Base-by-base conservation (phyloP, 2,797 vertebrate genomes). In the Urocyon cinereoargenteus region DNA sequence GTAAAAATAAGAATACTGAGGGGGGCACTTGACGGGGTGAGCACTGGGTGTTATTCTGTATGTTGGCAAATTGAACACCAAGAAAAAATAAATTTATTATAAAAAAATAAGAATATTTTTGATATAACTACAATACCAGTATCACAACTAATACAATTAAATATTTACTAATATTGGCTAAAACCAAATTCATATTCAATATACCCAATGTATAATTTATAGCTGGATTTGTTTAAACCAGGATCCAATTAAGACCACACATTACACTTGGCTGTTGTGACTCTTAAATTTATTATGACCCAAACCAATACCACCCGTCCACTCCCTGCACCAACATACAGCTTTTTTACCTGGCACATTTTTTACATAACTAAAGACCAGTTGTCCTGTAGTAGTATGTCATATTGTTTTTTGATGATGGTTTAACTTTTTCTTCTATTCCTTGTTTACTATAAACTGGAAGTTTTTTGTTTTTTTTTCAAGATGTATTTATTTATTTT, bases 171-270 rank as follows among this genome's bases (percentile, higher is more conserved):
- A 86, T 79, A 91, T 62, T 90, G 6, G 77, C 90, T 91, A 73
- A 92, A 88, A 75, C 59, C 26, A 40, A 92, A 45, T 40, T 92
- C 49, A 72, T 49, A 78, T 0, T 66, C 53, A 96, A 64, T 26
- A 82, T 91, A 82, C 24, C 22, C n/a, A 86, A 36, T 28, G 51
- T 40, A 68, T 84, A 90, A 88, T 88, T 97, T 81, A 83, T 86
- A 82, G 51, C 45, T 94, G 36, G 26, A 7, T 90, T 97, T 90
- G 59, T 93, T 84, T 93, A 93, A 91, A 68, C 55, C 19, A 93
- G 70, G 36, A 84, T 81, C 68, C 79, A 95, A 31, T 92, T 78
- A 91, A 87, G 88, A 64, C 26, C 31, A 82, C 31, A 88, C 5
- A 66, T 90, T 84, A 36, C 5, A 85, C 55, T 77, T 89, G n/a